A percentile compares a stretch with the other conserved stretches of the same genome.
phyloP scores from a whole-genome alignment of 1,140 invertebrate genomes.

The Drosophila bocki region DNA sequence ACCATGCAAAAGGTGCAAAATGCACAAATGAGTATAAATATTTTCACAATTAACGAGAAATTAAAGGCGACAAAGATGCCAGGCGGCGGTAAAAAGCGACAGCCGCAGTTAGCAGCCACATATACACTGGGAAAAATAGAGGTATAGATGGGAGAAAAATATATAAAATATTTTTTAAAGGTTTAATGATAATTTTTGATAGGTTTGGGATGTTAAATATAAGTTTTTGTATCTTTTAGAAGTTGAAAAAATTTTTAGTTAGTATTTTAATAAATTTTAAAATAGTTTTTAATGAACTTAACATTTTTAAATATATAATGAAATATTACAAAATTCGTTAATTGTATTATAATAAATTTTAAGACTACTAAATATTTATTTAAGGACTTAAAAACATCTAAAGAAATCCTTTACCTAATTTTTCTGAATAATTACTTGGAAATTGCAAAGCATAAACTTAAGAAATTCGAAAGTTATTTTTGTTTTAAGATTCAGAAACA shows the following conservation, averaged over 20 bases:
- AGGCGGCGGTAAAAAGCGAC: constrained; percentile 46
- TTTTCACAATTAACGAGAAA: constrained; percentile 83
- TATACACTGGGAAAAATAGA: constrained; percentile 7
- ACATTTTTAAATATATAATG: background rate
- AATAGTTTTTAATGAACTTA: background rate
- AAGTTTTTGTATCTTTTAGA: background rate
- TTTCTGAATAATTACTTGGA: background rate
- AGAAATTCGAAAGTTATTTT: no score
- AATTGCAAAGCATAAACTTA: background rate
- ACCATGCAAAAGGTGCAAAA: constrained; percentile 77
- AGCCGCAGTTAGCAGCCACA: constrained; percentile 39
- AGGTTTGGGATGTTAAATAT: no score
- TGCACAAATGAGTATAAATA: constrained; percentile 84
- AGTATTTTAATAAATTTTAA: background rate
- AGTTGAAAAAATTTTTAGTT: accelerated
- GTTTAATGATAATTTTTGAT: no score
- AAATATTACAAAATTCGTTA: background rate
- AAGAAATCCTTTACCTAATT: background rate
- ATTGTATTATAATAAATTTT: no score
- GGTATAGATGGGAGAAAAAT: background rate
- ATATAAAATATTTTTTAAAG: no score
- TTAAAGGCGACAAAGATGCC: constrained; percentile 82
- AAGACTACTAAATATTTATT: background rate
- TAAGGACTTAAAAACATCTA: background rate
- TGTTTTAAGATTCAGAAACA: no score